A percentile compares a stretch with the other conserved stretches of the same genome.
phyloP scores from a whole-genome alignment of 2,888 invertebrate genomes.

The Acleris sparsana region DNA sequence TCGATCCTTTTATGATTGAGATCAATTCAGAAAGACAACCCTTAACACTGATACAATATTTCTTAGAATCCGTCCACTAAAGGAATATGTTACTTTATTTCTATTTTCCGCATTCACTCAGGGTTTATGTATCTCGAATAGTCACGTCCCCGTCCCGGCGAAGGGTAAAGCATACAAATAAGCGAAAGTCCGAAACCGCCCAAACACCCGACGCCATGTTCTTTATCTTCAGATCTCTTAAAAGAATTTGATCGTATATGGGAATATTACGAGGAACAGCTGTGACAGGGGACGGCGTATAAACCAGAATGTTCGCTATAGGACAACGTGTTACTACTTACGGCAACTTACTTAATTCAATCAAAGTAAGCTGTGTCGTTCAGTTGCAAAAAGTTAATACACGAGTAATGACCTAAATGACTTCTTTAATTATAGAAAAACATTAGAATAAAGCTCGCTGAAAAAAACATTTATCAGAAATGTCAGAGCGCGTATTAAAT shows the following conservation, averaged over 20 bases:
- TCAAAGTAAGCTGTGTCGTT: neutral
- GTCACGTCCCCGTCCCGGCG: slow-evolving; percentile 79
- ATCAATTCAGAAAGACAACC: slow-evolving; percentile 25
- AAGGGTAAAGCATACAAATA: slow-evolving; percentile 82
- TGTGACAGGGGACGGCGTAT: slow-evolving; percentile 77
- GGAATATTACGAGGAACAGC: slow-evolving; percentile 81
- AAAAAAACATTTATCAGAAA: slow-evolving; percentile 20
- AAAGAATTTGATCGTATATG: slow-evolving; percentile 82
- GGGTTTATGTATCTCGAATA: slow-evolving; percentile 84
- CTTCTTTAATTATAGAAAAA: too few relatives aligned
- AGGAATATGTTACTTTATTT: slow-evolving; percentile 83
- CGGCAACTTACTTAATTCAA: slow-evolving; percentile 12
- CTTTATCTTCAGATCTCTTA: slow-evolving; percentile 82
- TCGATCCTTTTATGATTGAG: neutral
- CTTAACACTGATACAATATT: slow-evolving; percentile 46
- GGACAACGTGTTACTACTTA: slow-evolving; percentile 6
- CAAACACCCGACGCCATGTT: slow-evolving; percentile 77
- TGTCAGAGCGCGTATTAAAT: slow-evolving; percentile 36
- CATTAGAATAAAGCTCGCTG: too few relatives aligned
- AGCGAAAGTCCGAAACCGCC: slow-evolving; percentile 80
- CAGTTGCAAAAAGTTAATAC: neutral
- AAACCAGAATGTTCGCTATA: slow-evolving; percentile 67
- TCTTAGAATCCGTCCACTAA: slow-evolving; percentile 76
- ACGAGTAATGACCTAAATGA: too few relatives aligned
- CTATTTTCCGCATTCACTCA: slow-evolving; percentile 84